Conservation (phyloP, 2,888 invertebrate species). For the Monopis laevigella region DNA sequence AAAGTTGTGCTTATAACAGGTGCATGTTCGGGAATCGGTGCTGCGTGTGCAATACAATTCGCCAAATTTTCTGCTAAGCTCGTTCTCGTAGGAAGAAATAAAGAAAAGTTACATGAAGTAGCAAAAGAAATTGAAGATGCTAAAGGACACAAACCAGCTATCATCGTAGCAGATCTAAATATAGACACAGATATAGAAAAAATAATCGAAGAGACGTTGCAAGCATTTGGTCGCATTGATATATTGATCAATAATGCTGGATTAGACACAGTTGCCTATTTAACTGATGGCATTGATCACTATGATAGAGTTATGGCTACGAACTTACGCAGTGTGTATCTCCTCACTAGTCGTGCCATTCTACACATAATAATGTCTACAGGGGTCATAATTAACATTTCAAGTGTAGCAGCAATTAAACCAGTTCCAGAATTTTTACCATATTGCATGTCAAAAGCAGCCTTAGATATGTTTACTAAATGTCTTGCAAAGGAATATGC, state of each 20-base stretch:
- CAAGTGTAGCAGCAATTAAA: constrained; percentile 82
- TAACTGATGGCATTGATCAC: constrained; percentile 60
- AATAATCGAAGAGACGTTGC: constrained; percentile 72
- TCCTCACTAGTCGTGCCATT: constrained; percentile 77
- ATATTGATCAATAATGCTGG: constrained; percentile 78
- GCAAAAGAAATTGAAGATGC: constrained; percentile 22
- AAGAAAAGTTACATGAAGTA: constrained; percentile 33
- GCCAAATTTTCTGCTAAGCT: constrained; percentile 37
- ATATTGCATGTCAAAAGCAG: constrained; percentile 85
- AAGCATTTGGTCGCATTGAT: constrained; percentile 73
- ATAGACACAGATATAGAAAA: constrained; percentile 72
- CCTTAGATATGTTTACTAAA: constrained; percentile 86
- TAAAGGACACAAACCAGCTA: constrained; percentile 43
- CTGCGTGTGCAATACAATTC: constrained; percentile 37
- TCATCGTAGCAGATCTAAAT: constrained; percentile 71
- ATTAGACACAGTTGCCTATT: constrained; percentile 11
- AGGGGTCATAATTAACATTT: constrained; percentile 85
- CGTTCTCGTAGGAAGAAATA: constrained; percentile 38
- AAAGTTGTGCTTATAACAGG: constrained; percentile 51
- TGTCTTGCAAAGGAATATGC: constrained; percentile 82
- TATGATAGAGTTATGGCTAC: constrained; percentile 80
- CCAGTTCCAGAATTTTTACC: constrained; percentile 80
- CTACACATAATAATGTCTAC: constrained; percentile 77
- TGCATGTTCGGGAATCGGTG: constrained; percentile 50
- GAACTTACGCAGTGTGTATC: constrained; percentile 76